These are phyloP conservation scores for Coregonus clupeaformis DNA, from an alignment of 2,113 vertebrate genomes.

Conservation along the genomic window DNA sequence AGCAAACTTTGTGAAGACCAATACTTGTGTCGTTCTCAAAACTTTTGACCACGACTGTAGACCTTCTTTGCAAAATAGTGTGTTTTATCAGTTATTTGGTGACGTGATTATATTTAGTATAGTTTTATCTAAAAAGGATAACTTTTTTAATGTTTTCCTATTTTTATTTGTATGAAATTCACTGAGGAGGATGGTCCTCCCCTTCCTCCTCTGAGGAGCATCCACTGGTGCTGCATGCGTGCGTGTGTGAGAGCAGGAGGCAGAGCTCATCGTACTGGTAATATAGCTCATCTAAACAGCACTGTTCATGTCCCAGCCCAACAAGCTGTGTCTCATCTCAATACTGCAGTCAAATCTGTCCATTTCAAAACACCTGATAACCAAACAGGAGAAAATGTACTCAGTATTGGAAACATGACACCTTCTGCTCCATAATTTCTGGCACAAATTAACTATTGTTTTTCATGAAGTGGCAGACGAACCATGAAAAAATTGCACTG, in stretches of 20 bases:
- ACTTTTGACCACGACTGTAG: too few relatives aligned
- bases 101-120: too few relatives aligned
- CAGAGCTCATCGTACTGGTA: conserved; percentile 26
- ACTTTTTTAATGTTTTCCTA: too few relatives aligned
- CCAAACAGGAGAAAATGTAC: conserved; percentile 13
- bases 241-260: background rate
- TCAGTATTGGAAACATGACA: conserved; percentile 18
- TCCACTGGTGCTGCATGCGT: too few relatives aligned
- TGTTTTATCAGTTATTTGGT: too few relatives aligned
- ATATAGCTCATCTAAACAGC: background rate
- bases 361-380: conserved; percentile 4
- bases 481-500: conserved; percentile 24
- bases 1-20: too few relatives aligned
- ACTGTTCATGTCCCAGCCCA: conserved; percentile 31
- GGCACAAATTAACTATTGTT: conserved; percentile 12
- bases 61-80: too few relatives aligned
- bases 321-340: conserved; percentile 25
- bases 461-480: conserved; percentile 13
- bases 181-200: too few relatives aligned
- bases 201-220: too few relatives aligned
- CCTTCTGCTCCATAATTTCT: background rate
- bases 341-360: conserved; percentile 2
- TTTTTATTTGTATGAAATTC: too few relatives aligned
- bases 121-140: too few relatives aligned
- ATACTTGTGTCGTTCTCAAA: too few relatives aligned